A percentile compares a stretch with the other conserved stretches of the same genome.
Conservation (phyloP, 2,888 invertebrate genomes). For the Nemoura dubitans region DNA sequence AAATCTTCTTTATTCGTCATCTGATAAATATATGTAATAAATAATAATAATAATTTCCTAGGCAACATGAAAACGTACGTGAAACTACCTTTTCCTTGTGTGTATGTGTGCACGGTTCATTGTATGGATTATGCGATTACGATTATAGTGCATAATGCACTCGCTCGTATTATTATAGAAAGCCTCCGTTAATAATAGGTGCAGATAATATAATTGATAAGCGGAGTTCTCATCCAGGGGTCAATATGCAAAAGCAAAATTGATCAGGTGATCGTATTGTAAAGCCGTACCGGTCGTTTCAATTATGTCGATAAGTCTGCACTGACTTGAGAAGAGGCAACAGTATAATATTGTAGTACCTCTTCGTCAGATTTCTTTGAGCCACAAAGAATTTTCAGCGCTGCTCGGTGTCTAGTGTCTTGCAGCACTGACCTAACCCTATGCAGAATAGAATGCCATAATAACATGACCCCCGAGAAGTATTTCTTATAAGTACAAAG, state of each 20-base stretch:
- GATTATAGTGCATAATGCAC: background rate
- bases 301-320: background rate
- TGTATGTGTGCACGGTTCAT: background rate
- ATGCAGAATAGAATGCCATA: background rate
- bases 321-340: background rate
- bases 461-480: background rate
- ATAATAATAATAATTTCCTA: constrained; percentile 29
- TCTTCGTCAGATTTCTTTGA: background rate
- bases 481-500: background rate
- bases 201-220: constrained; percentile 23
- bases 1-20: constrained; percentile 12
- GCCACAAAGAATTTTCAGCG: background rate
- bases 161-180: constrained; percentile 28
- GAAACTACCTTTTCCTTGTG: constrained; percentile 5
- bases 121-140: constrained; percentile 17
- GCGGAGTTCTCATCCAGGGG: background rate
- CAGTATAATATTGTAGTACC: background rate
- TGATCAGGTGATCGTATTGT: background rate
- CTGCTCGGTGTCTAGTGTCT: background rate
- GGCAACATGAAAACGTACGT: background rate
- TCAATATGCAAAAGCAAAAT: constrained; percentile 17
- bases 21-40: constrained; percentile 10
- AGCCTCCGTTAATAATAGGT: constrained; percentile 16
- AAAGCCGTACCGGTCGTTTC: background rate
- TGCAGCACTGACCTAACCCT: background rate